phyloP scores from a whole-genome alignment of 2,113 vertebrate genomes.

The Aythya baeri region DNA sequence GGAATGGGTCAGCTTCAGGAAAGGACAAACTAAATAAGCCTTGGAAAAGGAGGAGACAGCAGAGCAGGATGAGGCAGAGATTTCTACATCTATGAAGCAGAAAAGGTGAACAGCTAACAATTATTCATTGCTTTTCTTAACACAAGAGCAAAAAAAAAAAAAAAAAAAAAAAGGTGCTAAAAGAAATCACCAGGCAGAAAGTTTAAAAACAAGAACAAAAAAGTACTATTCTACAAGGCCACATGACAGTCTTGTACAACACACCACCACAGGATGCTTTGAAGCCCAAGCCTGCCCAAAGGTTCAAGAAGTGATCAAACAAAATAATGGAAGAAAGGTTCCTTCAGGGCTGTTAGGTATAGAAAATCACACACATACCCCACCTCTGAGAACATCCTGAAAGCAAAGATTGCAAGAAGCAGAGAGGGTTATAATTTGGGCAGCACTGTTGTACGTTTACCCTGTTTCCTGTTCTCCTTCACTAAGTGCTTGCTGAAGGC shows the following conservation, averaged over 20 bases:
- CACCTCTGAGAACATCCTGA: not conserved
- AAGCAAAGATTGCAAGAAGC: not conserved
- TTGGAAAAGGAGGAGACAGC: not conserved
- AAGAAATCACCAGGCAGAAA: not conserved
- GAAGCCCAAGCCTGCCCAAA: not conserved
- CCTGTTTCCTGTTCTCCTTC: not conserved
- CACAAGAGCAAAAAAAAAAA: not conserved
- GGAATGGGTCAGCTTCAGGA: not conserved
- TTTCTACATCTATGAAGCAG: not conserved
- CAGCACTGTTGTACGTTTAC: not conserved
- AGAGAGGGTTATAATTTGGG: not conserved
- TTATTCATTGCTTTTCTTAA: not conserved
- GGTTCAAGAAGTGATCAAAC: not conserved
- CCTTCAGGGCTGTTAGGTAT: not conserved
- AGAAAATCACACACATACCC: not conserved
- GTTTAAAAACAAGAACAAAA: not conserved
- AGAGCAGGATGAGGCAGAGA: not conserved
- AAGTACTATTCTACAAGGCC: not conserved
- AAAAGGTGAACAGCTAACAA: not conserved
- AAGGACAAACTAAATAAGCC: not conserved
- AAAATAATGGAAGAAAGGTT: not conserved
- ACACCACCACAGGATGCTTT: not conserved
- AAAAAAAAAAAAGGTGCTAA: not conserved
- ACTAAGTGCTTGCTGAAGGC: accelerated
- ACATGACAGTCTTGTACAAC: accelerated